A percentile compares a stretch with the other conserved stretches of the same genome.
phyloP scores from a whole-genome alignment of 2,797 vertebrate genomes.

The Spinibarbus caldwelli region DNA sequence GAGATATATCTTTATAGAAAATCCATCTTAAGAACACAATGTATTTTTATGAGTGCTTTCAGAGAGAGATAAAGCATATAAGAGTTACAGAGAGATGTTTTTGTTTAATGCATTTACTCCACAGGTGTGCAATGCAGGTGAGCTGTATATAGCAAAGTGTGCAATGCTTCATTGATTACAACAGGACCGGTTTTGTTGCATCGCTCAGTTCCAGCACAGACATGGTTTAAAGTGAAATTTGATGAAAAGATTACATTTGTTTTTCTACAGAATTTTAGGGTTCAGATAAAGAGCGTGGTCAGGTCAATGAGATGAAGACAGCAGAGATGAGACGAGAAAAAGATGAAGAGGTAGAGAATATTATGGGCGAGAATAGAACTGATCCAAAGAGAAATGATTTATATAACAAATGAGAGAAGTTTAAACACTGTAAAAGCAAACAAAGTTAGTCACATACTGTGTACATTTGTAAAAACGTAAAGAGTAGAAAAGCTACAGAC shows the following conservation, averaged over 20 bases:
- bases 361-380: too few relatives aligned
- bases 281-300: neutral
- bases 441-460: neutral
- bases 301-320: too few relatives aligned
- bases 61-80: constrained; percentile 25
- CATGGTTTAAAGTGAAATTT: neutral
- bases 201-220: neutral
- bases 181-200: constrained; percentile 4
- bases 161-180: neutral
- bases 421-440: too few relatives aligned
- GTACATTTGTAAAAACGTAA: accelerated
- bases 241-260: neutral
- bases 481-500: neutral
- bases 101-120: constrained; percentile 28
- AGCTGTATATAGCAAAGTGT: neutral
- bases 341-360: too few relatives aligned
- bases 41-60: constrained; percentile 40
- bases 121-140: constrained; percentile 12
- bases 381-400: too few relatives aligned
- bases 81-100: constrained; percentile 28
- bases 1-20: constrained; percentile 40
- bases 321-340: too few relatives aligned
- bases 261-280: neutral
- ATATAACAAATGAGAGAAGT: too few relatives aligned
- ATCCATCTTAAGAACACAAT: constrained; percentile 44